Evolutionary conservation across 2,888 invertebrate genomes (phyloP).

Genomic region (Timema podura): DNA sequence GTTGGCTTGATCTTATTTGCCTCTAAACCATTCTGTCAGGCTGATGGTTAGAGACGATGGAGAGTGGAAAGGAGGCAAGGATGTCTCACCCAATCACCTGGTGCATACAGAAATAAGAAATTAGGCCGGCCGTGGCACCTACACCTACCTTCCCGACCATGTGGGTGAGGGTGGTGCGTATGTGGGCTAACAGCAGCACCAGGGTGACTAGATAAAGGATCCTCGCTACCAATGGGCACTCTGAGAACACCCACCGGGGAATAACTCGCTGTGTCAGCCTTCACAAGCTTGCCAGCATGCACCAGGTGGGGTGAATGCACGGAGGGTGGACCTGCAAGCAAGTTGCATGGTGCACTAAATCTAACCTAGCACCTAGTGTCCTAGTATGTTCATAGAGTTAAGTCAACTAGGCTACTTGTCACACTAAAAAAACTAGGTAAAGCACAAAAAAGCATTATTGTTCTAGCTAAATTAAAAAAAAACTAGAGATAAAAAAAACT

Average conservation of each 20-base stretch:
- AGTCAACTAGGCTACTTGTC: too few relatives aligned
- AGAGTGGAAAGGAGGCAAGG: background rate
- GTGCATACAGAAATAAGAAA: slow-evolving; percentile 22
- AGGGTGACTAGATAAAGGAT: slow-evolving; percentile 41
- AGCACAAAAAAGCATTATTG: too few relatives aligned
- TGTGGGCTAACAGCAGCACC: slow-evolving; percentile 32
- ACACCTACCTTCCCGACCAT: slow-evolving; percentile 36
- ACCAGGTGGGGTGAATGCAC: slow-evolving; percentile 39
- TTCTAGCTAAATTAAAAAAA: too few relatives aligned
- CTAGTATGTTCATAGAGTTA: too few relatives aligned
- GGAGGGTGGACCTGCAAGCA: slow-evolving; percentile 31
- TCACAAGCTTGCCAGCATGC: slow-evolving; percentile 37
- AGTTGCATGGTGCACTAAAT: slow-evolving; percentile 27
- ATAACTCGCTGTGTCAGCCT: slow-evolving; percentile 26
- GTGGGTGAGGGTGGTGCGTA: slow-evolving; percentile 14
- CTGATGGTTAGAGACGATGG: too few relatives aligned
- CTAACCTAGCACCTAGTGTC: too few relatives aligned
- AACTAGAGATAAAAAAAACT: too few relatives aligned
- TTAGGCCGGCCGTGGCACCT: slow-evolving; percentile 12
- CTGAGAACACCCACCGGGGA: slow-evolving; percentile 18
- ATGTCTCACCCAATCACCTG: slow-evolving; percentile 28
- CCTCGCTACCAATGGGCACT: slow-evolving; percentile 34
- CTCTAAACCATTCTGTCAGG: too few relatives aligned
- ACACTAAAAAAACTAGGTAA: too few relatives aligned
- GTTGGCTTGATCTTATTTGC: too few relatives aligned